These are phyloP conservation scores for Alligator mississippiensis DNA, from an alignment of 2,113 vertebrate genomes.

Conservation along the genomic window DNA sequence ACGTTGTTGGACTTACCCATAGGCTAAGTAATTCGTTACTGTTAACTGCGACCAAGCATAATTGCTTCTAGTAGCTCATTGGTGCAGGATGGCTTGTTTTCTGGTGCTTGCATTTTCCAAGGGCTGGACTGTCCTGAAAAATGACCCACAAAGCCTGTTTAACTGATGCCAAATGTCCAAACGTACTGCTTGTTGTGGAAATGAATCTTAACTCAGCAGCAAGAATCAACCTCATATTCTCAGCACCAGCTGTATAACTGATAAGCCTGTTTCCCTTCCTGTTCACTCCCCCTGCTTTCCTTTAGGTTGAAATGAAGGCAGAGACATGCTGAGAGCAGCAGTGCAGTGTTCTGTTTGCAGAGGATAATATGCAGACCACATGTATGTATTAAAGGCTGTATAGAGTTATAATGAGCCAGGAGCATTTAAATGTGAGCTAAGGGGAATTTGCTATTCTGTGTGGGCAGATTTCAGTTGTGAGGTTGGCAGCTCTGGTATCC, in stretches of 20 bases:
- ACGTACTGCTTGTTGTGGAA: slow-evolving; percentile 8
- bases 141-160: not conserved
- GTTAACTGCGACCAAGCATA: not conserved
- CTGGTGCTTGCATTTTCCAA: not conserved
- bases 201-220: slow-evolving; percentile 3
- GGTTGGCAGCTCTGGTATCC: slow-evolving; percentile 78
- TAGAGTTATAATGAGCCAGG: slow-evolving; percentile 62
- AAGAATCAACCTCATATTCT: slow-evolving; percentile 41
- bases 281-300: not conserved
- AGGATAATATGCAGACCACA: slow-evolving; percentile 40
- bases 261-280: slow-evolving; percentile 48
- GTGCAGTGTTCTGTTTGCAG: not conserved
- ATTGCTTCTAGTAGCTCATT: not conserved
- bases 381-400: slow-evolving; percentile 51
- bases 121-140: not conserved
- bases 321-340: slow-evolving; percentile 37
- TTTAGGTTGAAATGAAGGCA: slow-evolving; percentile 37
- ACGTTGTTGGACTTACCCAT: accelerated
- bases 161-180: accelerated
- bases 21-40: accelerated
- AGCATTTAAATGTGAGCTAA: slow-evolving; percentile 69
- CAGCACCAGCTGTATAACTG: slow-evolving; percentile 40
- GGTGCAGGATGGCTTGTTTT: not conserved
- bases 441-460: slow-evolving; percentile 73
- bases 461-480: slow-evolving; percentile 78